Base-by-base conservation (phyloP, 2,888 invertebrate genomes). In the Eurois occulta region DNA sequence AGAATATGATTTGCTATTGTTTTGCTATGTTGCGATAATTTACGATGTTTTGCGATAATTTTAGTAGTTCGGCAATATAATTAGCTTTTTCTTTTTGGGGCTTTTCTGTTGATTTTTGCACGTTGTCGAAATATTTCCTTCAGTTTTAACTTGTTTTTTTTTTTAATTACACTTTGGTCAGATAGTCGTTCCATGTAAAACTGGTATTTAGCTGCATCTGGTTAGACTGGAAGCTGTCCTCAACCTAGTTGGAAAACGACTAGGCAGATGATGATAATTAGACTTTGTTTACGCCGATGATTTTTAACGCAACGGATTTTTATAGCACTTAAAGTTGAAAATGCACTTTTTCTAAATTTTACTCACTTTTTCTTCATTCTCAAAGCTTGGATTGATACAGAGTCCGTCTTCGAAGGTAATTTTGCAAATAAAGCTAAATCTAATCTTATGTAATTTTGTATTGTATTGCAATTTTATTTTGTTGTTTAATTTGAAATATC, bases 1-100 rank as follows among this genome's bases (percentile, higher is more conserved):
- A 77, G 80, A 86, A 79, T 80, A 46, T 48, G n/a, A 77, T 77
- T 83, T 65, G 72, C 72, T 70, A 52, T 77, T 78, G 81, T 81
- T 81, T 78, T 35, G 32, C 41, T 68, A 70, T 81, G 72, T 46
- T 55, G 32, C 48, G 46, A 48, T 81, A 70, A 32, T 70, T 32
- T 60, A 62, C 35, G 66, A 83, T 78, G 60, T 83, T 72, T 68
- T 41, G 38, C 67, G 8, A 28, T 67, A 21, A 38, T 52, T 72
- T 62, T 41, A 41, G 67, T 16, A 55, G 55, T 46, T 38, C 0
- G 6, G 55, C 13, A 67, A 77, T 46, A 41, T 48, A 60, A 60
- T 77, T 68, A 38, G 24, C 13, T 10, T 13, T 43, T 75, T 18
- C 1, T 13, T 75, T 11, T 64, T 41, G 4, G 18, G 8, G 4